phyloP scores from a whole-genome alignment of 2,888 invertebrate genomes.

The Laothoe populi region DNA sequence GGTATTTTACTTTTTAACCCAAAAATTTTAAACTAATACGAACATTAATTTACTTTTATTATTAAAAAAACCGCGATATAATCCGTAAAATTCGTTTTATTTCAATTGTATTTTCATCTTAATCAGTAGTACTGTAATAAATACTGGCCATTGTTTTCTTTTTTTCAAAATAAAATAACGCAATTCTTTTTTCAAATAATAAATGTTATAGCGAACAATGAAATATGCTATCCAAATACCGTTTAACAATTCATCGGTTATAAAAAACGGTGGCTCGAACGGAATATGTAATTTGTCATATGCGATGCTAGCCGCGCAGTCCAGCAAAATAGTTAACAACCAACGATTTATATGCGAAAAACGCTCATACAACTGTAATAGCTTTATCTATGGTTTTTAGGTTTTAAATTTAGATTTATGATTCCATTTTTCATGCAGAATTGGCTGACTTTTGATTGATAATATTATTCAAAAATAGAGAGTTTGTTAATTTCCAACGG shows the following conservation, averaged over 20 bases:
- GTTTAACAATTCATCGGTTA: slow-evolving; percentile 10
- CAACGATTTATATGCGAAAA: background rate
- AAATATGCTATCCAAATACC: slow-evolving; percentile 27
- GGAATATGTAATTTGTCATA: slow-evolving; percentile 15
- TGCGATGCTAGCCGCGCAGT: background rate
- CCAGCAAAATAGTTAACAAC: slow-evolving; percentile 3
- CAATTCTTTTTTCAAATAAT: too few relatives aligned
- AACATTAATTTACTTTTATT: too few relatives aligned
- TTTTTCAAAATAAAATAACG: too few relatives aligned
- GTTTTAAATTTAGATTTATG: slow-evolving; percentile 1
- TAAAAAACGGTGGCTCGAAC: background rate
- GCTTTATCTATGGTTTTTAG: slow-evolving; percentile 20
- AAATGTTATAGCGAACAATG: slow-evolving; percentile 27
- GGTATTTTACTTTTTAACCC: too few relatives aligned
- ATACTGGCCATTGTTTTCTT: too few relatives aligned
- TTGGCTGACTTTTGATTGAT: background rate
- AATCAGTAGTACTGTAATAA: too few relatives aligned
- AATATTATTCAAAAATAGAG: background rate
- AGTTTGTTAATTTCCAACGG: too few relatives aligned
- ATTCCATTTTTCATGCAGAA: background rate
- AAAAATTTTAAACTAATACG: too few relatives aligned
- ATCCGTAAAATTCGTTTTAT: too few relatives aligned
- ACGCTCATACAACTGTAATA: slow-evolving; percentile 3
- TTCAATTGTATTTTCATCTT: too few relatives aligned
- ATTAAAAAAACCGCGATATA: too few relatives aligned